phyloP scores from a whole-genome alignment of 1,140 invertebrate species.

The Antheraea pernyi region DNA sequence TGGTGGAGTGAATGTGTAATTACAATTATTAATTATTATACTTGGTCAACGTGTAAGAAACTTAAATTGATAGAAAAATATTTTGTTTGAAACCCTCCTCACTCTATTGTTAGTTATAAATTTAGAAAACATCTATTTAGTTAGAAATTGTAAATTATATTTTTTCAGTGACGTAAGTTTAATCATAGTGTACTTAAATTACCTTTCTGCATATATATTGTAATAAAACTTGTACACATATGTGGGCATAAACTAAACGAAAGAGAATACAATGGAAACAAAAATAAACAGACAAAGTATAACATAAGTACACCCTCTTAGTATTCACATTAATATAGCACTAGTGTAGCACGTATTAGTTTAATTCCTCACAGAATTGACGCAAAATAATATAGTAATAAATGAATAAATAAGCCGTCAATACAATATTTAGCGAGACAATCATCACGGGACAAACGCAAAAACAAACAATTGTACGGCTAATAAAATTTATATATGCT shows the following conservation, averaged over 20 bases:
- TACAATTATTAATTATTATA: not conserved
- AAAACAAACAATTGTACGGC: no score
- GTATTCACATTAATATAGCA: no score
- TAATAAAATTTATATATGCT: no score
- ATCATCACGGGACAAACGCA: no score
- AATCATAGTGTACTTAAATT: not conserved
- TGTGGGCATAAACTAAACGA: no score
- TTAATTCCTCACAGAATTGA: no score
- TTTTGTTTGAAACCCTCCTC: not conserved
- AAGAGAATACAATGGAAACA: not conserved
- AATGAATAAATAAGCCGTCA: no score
- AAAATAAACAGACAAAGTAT: not conserved
- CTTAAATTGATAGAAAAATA: not conserved
- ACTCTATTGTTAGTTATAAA: not conserved
- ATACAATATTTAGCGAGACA: no score
- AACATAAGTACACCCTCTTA: no score
- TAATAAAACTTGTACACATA: not conserved
- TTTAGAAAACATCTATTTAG: not conserved
- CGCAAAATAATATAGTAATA: no score
- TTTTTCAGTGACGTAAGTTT: not conserved
- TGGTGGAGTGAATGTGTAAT: not conserved
- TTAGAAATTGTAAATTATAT: conserved; percentile 1
- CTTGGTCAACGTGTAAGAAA: not conserved
- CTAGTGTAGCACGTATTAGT: no score
- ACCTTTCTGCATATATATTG: not conserved